phyloP scores from a whole-genome alignment of 2,888 invertebrate species.

The Criorhina ranunculi region DNA sequence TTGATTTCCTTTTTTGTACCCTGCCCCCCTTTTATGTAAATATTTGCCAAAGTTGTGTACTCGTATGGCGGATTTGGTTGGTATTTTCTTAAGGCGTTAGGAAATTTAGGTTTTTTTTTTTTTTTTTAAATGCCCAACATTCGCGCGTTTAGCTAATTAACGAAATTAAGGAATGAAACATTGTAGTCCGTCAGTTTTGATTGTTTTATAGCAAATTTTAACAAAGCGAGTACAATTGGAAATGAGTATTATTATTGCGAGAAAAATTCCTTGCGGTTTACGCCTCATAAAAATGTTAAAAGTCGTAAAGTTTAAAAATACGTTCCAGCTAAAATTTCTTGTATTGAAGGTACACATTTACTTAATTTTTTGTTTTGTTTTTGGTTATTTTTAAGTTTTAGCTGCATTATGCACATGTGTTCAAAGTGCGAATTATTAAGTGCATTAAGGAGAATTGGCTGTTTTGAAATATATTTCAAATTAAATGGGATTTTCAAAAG shows the following conservation, averaged over 20 bases:
- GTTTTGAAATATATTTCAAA: constrained; percentile 11
- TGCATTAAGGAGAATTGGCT: constrained; percentile 8
- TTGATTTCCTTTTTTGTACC: constrained; percentile 32
- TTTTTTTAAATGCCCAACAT: constrained; percentile 38
- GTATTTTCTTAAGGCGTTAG: constrained; percentile 49
- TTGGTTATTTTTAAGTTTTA: constrained; percentile 10
- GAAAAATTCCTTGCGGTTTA: constrained; percentile 37
- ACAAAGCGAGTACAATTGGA: constrained; percentile 1
- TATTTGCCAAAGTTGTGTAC: constrained; percentile 59
- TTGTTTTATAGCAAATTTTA: constrained; percentile 34
- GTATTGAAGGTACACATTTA: not conserved
- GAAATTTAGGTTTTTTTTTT: constrained; percentile 21
- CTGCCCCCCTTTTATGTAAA: constrained; percentile 40
- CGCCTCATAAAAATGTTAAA: constrained; percentile 41
- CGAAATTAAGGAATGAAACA: constrained; percentile 28
- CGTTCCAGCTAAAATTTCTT: not conserved
- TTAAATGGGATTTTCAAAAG: constrained; percentile 1
- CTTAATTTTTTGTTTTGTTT: too few relatives aligned
- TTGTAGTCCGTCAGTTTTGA: constrained; percentile 34
- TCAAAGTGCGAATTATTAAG: not conserved
- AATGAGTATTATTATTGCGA: not conserved
- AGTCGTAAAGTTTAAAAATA: constrained; percentile 46
- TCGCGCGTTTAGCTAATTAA: constrained; percentile 65
- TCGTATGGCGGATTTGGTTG: constrained; percentile 14
- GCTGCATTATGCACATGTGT: constrained; percentile 8